Conservation (phyloP, 2,113 vertebrate genomes). For the Otocyon megalotis region DNA sequence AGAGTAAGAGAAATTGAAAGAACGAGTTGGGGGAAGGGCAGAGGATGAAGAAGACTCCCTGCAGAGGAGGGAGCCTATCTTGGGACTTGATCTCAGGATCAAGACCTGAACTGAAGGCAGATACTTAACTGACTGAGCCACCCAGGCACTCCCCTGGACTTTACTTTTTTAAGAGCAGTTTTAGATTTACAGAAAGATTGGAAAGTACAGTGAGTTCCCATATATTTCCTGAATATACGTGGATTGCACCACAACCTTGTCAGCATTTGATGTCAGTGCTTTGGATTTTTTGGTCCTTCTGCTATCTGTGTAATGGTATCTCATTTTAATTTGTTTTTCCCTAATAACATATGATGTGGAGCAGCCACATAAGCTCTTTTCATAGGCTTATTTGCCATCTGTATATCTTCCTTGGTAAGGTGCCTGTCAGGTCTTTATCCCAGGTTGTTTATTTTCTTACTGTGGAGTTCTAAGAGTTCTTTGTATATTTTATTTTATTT, state of each 20-base stretch:
- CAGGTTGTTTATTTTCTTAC: background rate
- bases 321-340: background rate
- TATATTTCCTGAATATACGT: background rate
- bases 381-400: background rate
- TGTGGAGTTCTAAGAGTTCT: background rate
- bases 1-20: no score
- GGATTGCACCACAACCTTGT: background rate
- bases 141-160: background rate
- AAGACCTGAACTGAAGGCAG: no score
- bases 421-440: background rate
- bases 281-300: background rate
- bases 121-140: no score
- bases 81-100: no score
- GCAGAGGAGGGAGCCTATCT: no score
- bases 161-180: background rate
- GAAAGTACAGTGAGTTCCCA: background rate
- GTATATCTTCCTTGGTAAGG: background rate
- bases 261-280: background rate
- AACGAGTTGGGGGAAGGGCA: no score
- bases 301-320: background rate
- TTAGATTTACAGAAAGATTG: background rate
- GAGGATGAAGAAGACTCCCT: no score
- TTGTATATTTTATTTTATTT: background rate
- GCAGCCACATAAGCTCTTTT: background rate
- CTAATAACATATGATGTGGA: background rate